Base-by-base conservation (phyloP, 2,113 vertebrate species). In the Jacana jacana region DNA sequence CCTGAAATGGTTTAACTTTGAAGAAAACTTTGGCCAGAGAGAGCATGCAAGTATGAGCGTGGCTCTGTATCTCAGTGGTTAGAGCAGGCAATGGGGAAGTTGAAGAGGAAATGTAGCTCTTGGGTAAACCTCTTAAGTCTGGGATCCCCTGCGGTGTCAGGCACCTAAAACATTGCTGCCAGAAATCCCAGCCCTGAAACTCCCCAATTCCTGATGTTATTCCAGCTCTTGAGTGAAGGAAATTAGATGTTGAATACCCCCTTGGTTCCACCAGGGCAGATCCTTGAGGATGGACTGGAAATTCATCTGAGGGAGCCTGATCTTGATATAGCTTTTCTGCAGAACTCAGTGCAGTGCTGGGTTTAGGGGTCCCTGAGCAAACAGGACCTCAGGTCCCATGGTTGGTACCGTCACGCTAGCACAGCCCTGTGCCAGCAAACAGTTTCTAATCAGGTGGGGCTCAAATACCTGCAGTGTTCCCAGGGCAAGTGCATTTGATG, bases 391-490 rank as follows among this genome's bases (percentile, higher is more conserved):
- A 6, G 0, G 0, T 81, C 69, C 66, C 37, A 44, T 1, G 49
- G 64, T 16, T 84, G 86, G 70, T 81, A 71, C n/a, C 4, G 2
- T 48, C 80, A 49, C 0, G 1, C 30, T 24, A 55, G 57, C 52
- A 63, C 1, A 2, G 79, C 37, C 37, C 49, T 20, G 68, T 52
- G 86, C 77, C 94, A 95, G 88, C 68, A 77, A 86, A 68, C 72
- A 63, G 20, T 83, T 89, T 69, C 81, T 86, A 78, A 71, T 55
- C 86, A 69, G 86, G 73, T 68, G 65, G 35, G 61, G 77, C 89
- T 91, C 69, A 68, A 52, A 89, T 27, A 28, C 58, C 51, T 51
- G 55, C 31, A 24, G 8, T 88, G 79, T 72, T 83, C 51, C 76
- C 72, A 58, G 31, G n/a, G 83, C 37, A 57, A 70, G 64, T 19